Conservation (phyloP, 1,140 invertebrate species). For the Formica exsecta region DNA sequence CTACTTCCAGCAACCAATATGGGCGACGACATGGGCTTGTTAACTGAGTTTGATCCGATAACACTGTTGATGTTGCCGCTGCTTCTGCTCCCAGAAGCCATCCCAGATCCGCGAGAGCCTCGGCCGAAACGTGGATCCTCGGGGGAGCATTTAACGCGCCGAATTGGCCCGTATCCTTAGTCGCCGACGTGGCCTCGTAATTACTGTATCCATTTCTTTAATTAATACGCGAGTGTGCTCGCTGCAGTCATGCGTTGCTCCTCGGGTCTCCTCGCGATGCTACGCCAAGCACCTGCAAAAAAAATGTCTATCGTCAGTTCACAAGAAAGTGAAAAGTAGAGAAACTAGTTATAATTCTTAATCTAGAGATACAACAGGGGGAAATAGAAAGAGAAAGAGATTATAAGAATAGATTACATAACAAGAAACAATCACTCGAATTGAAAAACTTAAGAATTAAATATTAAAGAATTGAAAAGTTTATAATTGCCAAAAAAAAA, state of each 20-base stretch:
- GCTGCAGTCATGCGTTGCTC: conserved; percentile 27
- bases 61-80: conserved; percentile 48
- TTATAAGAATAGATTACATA: neutral
- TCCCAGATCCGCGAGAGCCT: conserved; percentile 75
- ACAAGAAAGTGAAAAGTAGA: no score
- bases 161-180: conserved; percentile 55
- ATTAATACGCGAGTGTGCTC: conserved; percentile 19
- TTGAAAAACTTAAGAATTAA: no score
- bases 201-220: conserved; percentile 73
- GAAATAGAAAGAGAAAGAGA: neutral
- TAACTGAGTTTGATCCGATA: conserved; percentile 70
- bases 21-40: conserved; percentile 56
- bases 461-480: no score
- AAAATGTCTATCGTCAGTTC: conserved; percentile 46
- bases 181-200: conserved; percentile 52
- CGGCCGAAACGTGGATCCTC: conserved; percentile 71
- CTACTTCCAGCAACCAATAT: conserved; percentile 65
- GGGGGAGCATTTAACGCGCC: conserved; percentile 70
- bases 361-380: neutral
- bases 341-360: neutral
- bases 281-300: conserved; percentile 47
- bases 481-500: no score
- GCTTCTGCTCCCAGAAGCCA: conserved; percentile 68
- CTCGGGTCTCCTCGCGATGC: neutral
- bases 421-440: neutral